These are phyloP conservation scores for Strix occidentalis DNA, from an alignment of 2,797 vertebrate genomes.

Conservation along the genomic window DNA sequence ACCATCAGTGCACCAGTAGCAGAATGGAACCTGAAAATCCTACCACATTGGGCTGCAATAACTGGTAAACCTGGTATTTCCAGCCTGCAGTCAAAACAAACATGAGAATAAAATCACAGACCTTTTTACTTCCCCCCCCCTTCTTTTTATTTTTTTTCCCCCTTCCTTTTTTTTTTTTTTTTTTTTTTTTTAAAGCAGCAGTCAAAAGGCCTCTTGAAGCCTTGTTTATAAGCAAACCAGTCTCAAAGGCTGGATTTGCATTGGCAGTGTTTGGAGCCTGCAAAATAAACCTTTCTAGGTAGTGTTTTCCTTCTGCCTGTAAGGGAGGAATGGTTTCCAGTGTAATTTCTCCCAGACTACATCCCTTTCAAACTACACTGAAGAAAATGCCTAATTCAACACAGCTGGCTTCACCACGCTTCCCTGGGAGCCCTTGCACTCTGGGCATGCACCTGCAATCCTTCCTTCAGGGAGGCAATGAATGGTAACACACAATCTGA, in stretches of 20 bases:
- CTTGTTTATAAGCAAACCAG: constrained; percentile 48
- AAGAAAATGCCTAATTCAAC: constrained; percentile 44
- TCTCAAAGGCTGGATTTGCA: constrained; percentile 55
- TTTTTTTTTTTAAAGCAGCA: not conserved
- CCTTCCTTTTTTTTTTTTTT: no score
- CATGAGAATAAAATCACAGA: constrained; percentile 2
- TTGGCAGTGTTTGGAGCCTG: constrained; percentile 30
- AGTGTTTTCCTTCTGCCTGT: constrained; percentile 56
- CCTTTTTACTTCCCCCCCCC: not conserved
- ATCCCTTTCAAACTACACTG: not conserved
- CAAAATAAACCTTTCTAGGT: constrained; percentile 66
- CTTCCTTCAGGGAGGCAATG: not conserved
- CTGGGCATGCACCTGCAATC: not conserved
- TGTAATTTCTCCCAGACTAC: not conserved
- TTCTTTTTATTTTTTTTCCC: not conserved
- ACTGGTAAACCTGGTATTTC: constrained; percentile 55
- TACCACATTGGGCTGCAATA: not conserved
- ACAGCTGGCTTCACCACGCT: constrained; percentile 20
- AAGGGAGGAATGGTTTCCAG: constrained; percentile 19
- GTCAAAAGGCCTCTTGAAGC: constrained; percentile 54
- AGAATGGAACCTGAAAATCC: constrained; percentile 47
- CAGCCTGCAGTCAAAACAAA: constrained; percentile 59
- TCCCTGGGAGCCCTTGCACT: not conserved
- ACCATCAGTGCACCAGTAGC: not conserved
- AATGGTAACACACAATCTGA: not conserved